Evolutionary conservation across 2,797 vertebrate species (phyloP).

Genomic region (Clarias pachynema): DNA sequence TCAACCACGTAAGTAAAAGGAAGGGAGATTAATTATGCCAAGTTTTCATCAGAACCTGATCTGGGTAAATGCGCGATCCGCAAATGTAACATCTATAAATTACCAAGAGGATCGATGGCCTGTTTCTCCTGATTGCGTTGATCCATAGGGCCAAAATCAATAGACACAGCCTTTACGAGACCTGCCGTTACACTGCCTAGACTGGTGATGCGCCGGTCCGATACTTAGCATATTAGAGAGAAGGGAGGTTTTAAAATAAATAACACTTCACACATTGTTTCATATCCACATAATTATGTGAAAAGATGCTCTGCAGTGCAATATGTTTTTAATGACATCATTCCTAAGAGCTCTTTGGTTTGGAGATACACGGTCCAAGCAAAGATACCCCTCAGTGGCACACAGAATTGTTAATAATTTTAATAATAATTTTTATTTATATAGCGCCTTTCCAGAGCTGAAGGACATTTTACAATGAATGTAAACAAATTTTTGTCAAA

Average conservation of each 20-base stretch:
- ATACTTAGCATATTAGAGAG: neutral
- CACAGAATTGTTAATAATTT: neutral
- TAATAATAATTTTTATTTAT: no score
- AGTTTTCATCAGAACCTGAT: neutral
- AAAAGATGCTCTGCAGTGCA: neutral
- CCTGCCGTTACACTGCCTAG: neutral
- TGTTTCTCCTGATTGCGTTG: neutral
- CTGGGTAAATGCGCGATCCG: neutral
- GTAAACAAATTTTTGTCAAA: no score
- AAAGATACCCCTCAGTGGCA: neutral
- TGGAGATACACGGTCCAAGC: neutral
- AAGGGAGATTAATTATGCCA: neutral
- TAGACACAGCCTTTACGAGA: neutral
- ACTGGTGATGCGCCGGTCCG: neutral
- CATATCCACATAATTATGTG: neutral
- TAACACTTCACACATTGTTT: neutral
- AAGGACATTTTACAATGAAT: no score
- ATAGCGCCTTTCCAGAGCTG: no score
- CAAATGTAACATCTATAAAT: slow-evolving; percentile 4
- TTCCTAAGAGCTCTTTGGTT: neutral
- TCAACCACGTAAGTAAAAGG: slow-evolving; percentile 5
- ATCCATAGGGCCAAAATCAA: slow-evolving; percentile 12
- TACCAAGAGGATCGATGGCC: neutral
- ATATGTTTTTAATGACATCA: neutral
- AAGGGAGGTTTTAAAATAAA: neutral